Conservation (phyloP, 1,140 invertebrate genomes). For the Heliconius congener region DNA sequence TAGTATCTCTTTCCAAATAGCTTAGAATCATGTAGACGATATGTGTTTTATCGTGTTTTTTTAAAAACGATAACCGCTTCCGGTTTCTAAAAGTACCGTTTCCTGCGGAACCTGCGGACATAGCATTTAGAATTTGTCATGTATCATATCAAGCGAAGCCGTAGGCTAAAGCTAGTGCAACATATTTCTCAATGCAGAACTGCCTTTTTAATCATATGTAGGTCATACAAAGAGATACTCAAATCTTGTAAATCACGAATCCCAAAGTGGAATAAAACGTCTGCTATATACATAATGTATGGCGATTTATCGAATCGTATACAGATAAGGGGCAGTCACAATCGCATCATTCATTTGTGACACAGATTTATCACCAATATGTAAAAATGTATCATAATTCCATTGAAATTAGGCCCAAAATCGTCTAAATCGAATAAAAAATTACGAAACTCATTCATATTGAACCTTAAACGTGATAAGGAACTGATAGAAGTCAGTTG, state of each 20-base stretch:
- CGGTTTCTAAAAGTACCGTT: no score
- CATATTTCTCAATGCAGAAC: neutral
- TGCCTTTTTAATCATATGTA: neutral
- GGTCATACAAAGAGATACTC: neutral
- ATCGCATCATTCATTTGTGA: constrained; percentile 6
- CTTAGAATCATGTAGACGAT: no score
- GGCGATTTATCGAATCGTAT: constrained; percentile 14
- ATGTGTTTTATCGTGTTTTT: no score
- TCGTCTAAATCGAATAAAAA: neutral
- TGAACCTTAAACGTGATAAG: constrained; percentile 9
- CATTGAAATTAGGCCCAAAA: neutral
- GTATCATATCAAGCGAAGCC: no score
- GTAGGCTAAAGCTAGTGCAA: no score
- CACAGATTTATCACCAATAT: neutral
- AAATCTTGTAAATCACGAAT: neutral
- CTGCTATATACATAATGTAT: constrained; percentile 9
- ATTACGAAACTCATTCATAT: constrained; percentile 3
- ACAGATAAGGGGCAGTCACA: constrained; percentile 2
- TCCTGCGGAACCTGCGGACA: no score
- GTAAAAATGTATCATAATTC: neutral
- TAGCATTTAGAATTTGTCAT: no score
- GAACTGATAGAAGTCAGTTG: neutral
- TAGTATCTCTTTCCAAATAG: no score
- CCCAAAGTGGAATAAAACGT: neutral
- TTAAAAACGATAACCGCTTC: no score